Conservation (phyloP, 37 sponge, comb jelly and placozoan genomes). For the Beroe forskalii region DNA sequence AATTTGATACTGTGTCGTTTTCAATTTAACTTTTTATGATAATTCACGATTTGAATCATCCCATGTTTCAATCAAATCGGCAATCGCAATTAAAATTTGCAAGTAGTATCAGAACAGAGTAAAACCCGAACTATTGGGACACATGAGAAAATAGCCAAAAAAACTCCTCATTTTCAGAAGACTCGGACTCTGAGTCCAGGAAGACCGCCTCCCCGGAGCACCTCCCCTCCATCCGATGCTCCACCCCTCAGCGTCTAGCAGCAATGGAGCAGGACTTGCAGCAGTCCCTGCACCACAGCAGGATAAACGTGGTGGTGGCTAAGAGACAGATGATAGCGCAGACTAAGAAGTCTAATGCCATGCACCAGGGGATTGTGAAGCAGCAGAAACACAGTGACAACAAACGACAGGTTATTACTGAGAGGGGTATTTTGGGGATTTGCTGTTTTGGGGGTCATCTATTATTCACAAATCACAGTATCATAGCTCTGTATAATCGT, state of each 20-base stretch:
- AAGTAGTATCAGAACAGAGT: no score
- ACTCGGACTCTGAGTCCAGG: not conserved
- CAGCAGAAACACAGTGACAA: not conserved
- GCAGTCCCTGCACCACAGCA: slow-evolving; percentile 29
- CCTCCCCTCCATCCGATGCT: not conserved
- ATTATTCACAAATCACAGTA: no score
- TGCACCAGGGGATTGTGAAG: not conserved
- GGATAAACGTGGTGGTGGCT: not conserved
- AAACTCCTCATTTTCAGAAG: no score
- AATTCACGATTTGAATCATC: no score
- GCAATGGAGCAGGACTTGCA: not conserved
- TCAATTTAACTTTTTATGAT: no score
- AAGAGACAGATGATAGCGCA: not conserved
- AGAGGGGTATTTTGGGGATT: not conserved
- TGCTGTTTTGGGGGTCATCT: no score
- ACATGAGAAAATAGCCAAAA: no score
- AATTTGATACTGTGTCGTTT: no score
- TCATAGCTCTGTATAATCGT: no score
- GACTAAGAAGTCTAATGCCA: slow-evolving; percentile 16
- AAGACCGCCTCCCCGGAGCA: not conserved
- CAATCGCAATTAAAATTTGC: no score
- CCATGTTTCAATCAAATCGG: no score
- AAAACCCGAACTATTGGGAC: no score
- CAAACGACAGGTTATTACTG: slow-evolving; percentile 19
- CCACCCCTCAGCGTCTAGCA: not conserved